Base-by-base conservation (phyloP, 2,797 vertebrate genomes). In the Dryobates pubescens region DNA sequence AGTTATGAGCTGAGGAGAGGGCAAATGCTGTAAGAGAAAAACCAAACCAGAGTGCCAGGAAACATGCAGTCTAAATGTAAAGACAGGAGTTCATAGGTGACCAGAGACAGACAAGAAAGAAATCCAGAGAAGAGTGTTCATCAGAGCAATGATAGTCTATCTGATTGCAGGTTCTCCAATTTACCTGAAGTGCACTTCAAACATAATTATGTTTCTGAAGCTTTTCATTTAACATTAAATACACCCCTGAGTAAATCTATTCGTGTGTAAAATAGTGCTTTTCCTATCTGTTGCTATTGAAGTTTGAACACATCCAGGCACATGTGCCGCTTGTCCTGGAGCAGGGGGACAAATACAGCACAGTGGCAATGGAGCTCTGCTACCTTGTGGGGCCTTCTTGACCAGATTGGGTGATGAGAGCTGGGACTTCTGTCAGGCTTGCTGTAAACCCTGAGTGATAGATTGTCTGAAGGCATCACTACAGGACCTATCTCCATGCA, bases 101-200 rank as follows among this genome's bases (percentile, higher is more conserved):
- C 32, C 53, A 53, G n/a, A 58, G 56, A 61, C 23, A 45, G n/a
- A 18, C 32, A 57, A 47, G 36, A 71, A 69, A 58, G 56, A 80
- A 81, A 53, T 32, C 14, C 29, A 62, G 67, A 69, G 51, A 65
- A 26, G 3, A 10, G 16, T 13, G 53, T 91, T 88, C 24, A 56
- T 81, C 51, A 56, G n/a, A 41, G 29, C 15, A 26, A 5, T 36
- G 51, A 47, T 6, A 71, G 27, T 49, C 29, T 77, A 23, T 64
- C 45, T 82, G 34, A 84, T 90, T 78, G 41, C 38, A 73, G 64
- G 8, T 54, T 88, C 74, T 91, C 45, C 81, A 84, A 18, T 76
- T 90, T 70, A 93, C 80, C 77, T 93, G 80, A 82, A 94, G 82
- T 51, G 26, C 54, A 26, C 82, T 91, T 89, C 65, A 92, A 4